Percentiles rank a stretch among this genome's conserved stretches.
Conservation (phyloP, 1,140 invertebrate species). For the Chrysopa pallens region DNA sequence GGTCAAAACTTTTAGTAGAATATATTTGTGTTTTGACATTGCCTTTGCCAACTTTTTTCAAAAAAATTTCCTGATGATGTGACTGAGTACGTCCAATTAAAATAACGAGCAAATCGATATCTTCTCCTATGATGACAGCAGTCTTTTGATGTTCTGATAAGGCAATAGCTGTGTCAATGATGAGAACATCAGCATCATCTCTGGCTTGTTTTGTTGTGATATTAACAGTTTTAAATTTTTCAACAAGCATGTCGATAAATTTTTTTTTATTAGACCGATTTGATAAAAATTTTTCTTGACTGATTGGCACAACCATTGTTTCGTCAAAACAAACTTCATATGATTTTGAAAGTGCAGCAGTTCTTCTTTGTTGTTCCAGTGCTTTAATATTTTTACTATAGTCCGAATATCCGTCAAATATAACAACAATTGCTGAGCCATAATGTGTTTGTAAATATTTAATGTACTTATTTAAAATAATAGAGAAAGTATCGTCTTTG, state of each 20-base stretch:
- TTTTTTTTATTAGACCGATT: slow-evolving; percentile 16
- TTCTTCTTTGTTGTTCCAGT: slow-evolving; percentile 11
- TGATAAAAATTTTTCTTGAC: slow-evolving; percentile 18
- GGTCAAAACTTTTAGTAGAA: slow-evolving; percentile 12
- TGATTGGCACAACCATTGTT: slow-evolving; percentile 15
- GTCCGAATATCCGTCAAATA: slow-evolving; percentile 16
- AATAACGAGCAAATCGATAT: slow-evolving; percentile 20
- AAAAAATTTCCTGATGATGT: neutral
- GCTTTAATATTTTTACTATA: slow-evolving; percentile 8
- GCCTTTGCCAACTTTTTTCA: slow-evolving; percentile 8
- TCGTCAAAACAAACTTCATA: slow-evolving; percentile 16
- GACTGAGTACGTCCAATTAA: slow-evolving; percentile 15
- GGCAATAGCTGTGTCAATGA: slow-evolving; percentile 17
- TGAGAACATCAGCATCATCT: slow-evolving; percentile 19
- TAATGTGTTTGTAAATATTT: slow-evolving; percentile 6
- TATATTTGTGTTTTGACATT: slow-evolving; percentile 16
- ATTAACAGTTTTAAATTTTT: slow-evolving; percentile 14
- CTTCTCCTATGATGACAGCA: slow-evolving; percentile 18
- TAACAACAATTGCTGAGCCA: slow-evolving; percentile 9
- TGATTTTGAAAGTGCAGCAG: slow-evolving; percentile 4
- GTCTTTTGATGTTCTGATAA: slow-evolving; percentile 14
- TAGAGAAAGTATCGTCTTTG: slow-evolving; percentile 8
- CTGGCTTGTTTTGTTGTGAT: slow-evolving; percentile 14
- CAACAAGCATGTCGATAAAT: slow-evolving; percentile 13
- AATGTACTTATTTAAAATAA: slow-evolving; percentile 9